phyloP scores from a whole-genome alignment of 1,140 invertebrate species.

The Hylaeus anthracinus region DNA sequence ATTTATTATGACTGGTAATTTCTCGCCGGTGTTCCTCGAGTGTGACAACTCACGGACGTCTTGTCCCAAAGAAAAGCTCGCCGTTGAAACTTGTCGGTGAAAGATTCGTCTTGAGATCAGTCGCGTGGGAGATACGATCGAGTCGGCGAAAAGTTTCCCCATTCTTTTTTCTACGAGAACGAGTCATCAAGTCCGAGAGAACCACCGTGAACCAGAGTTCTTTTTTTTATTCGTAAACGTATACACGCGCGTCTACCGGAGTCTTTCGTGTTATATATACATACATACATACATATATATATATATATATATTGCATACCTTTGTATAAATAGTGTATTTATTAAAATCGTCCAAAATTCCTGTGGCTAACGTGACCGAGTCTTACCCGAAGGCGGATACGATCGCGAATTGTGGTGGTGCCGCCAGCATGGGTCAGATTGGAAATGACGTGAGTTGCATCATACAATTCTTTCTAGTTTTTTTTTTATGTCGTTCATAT shows the following conservation, averaged over 20 bases:
- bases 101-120: neutral
- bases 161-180: neutral
- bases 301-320: neutral
- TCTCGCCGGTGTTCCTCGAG: slow-evolving; percentile 51
- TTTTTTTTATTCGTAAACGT: neutral
- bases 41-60: slow-evolving; percentile 76
- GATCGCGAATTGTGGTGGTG: slow-evolving; percentile 73
- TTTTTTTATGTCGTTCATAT: neutral
- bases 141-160: neutral
- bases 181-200: neutral
- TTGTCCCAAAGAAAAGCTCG: slow-evolving; percentile 29
- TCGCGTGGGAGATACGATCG: neutral
- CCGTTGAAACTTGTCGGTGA: slow-evolving; percentile 49
- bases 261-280: slow-evolving; percentile 33
- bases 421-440: slow-evolving; percentile 82
- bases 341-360: slow-evolving; percentile 78
- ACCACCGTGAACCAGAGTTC: neutral
- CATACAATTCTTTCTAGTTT: neutral
- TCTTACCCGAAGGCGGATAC: slow-evolving; percentile 76
- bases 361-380: slow-evolving; percentile 78
- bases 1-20: slow-evolving; percentile 65
- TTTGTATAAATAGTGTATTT: slow-evolving; percentile 54
- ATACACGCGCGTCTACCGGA: slow-evolving; percentile 14
- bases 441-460: slow-evolving; percentile 80
- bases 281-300: too few relatives aligned